Evolutionary conservation across 1,140 invertebrate genomes (phyloP).

Genomic region (Euschistus heros): DNA sequence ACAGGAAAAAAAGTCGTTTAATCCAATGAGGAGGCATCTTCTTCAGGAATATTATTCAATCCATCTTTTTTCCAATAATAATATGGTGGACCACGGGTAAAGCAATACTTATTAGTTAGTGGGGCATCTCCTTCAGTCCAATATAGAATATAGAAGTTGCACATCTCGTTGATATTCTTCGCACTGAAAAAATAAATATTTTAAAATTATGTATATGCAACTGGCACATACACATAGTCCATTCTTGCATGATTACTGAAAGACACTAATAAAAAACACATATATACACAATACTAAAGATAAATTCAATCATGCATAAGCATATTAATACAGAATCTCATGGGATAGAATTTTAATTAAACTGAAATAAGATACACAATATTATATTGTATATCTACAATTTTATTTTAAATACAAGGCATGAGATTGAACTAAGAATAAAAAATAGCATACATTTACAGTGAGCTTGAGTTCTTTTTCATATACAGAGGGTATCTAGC

Average conservation of each 20-base stretch:
- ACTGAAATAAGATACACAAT: no score
- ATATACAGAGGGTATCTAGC: no score
- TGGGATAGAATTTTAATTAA: no score
- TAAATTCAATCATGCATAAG: no score
- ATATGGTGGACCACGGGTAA: constrained; percentile 64
- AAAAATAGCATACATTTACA: no score
- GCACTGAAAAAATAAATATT: constrained; percentile 24
- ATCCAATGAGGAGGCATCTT: constrained; percentile 44
- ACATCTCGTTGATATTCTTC: constrained; percentile 93
- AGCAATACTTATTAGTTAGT: constrained; percentile 74
- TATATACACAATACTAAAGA: no score
- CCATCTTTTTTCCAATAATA: constrained; percentile 62
- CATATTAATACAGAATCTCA: no score
- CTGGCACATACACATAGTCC: neutral
- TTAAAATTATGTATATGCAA: no score
- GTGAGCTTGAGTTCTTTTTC: no score
- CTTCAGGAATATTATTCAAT: constrained; percentile 69
- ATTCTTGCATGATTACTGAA: neutral
- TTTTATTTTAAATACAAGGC: no score
- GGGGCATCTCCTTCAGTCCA: constrained; percentile 78
- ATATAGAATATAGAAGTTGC: constrained; percentile 99
- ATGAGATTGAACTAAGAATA: no score
- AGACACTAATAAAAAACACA: neutral
- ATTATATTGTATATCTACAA: no score
- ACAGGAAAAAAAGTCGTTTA: constrained; percentile 10